These are phyloP conservation scores for Heteronetta atricapilla DNA, from an alignment of 2,113 vertebrate species.

Conservation along the genomic window DNA sequence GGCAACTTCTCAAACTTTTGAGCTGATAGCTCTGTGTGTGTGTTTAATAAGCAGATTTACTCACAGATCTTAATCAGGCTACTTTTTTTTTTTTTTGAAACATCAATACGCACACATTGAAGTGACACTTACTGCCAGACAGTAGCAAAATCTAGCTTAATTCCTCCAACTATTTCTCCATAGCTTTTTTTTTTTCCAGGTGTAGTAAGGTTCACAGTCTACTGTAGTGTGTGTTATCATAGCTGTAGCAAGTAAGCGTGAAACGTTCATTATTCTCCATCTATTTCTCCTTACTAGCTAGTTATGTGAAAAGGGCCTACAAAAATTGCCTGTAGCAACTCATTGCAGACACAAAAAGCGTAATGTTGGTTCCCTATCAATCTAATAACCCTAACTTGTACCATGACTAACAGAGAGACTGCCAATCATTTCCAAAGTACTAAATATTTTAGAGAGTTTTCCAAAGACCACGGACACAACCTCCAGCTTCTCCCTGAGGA, in stretches of 20 bases:
- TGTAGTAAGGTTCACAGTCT: neutral
- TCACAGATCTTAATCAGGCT: neutral
- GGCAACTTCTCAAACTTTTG: neutral
- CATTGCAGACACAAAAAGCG: neutral
- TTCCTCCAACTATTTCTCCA: neutral
- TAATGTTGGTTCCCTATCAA: neutral
- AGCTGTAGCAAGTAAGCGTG: neutral
- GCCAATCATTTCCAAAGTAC: neutral
- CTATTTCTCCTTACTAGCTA: neutral
- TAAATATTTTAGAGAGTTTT: slow-evolving; percentile 31
- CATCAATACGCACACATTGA: neutral
- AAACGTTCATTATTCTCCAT: neutral
- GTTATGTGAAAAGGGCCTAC: neutral
- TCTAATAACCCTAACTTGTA: neutral
- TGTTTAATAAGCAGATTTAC: neutral
- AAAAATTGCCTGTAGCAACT: neutral
- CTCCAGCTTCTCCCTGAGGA: neutral
- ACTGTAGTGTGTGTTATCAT: accelerated
- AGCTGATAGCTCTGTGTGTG: neutral
- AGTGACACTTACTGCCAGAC: neutral
- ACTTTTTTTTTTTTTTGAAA: neutral
- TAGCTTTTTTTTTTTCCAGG: neutral
- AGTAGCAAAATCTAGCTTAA: neutral
- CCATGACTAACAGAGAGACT: neutral
- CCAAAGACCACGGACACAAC: neutral